phyloP scores from a whole-genome alignment of 2,797 vertebrate genomes.

The Cynopterus sphinx region DNA sequence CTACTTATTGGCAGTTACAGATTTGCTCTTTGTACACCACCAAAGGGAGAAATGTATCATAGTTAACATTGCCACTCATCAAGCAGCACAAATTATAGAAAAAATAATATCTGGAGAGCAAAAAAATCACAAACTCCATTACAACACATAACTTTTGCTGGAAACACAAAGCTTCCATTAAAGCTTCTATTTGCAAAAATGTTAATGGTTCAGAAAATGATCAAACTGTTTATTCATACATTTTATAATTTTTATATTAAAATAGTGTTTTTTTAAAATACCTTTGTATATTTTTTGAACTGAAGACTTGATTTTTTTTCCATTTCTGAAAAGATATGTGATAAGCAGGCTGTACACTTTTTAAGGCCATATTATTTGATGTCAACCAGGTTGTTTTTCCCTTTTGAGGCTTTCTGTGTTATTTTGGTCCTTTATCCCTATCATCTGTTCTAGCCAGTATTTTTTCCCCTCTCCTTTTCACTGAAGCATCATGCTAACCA shows the following conservation, averaged over 20 bases:
- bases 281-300: neutral
- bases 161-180: neutral
- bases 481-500: neutral
- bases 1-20: neutral
- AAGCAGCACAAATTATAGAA: neutral
- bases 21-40: neutral
- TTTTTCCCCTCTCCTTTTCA: neutral
- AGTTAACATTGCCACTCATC: neutral
- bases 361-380: neutral
- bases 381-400: neutral
- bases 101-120: neutral
- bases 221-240: neutral
- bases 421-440: slow-evolving; percentile 33
- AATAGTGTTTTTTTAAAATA: neutral
- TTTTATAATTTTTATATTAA: neutral
- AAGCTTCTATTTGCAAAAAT: neutral
- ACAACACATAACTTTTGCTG: neutral
- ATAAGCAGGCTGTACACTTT: neutral
- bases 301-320: slow-evolving; percentile 1
- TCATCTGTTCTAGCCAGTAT: neutral
- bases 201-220: slow-evolving; percentile 16
- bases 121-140: neutral
- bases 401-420: neutral
- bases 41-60: neutral
- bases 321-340: neutral